Base-by-base conservation (phyloP, 2,797 vertebrate species). In the Melanotaenia boesemani region DNA sequence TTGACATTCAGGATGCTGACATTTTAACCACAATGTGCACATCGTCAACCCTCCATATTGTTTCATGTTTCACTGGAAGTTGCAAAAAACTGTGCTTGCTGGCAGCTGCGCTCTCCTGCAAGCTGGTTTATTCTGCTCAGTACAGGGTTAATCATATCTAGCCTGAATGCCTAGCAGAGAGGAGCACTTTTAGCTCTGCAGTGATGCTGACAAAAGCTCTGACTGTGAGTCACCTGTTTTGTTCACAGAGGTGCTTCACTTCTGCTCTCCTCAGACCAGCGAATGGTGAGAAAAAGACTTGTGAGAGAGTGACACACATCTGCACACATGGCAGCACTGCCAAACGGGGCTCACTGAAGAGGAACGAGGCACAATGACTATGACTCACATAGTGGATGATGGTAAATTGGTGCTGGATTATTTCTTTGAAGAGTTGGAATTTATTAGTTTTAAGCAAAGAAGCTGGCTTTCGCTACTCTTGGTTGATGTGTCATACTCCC, bases 161-260 rank as follows among this genome's bases (percentile, higher is more conserved):
- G 68, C 76, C 79, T 63, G 72, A 68, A 67, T 63, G 70, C 2
- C 39, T 70, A 41, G 62, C 67, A 48, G 26, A 57, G 70, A 85
- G 70, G 72, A 41, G 6, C 69, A 63, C 73, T 84, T 86, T 82
- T 73, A 82, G 76, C 77, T 70, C 79, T 54, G 34, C 58, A 12
- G 20, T 39, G 77, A 86, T 84, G 77, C 63, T 79, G 79, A 87
- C 74, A 61, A 72, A 77, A 28, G 80, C 76, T 65, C 70, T 87
- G 86, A 89, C 82, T 69, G 58, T 83, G 88, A 88, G 83, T 89
- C 88, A 91, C 80, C 85, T 82, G 81, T 63, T 86, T 39, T 77
- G 74, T 44, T 67, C 48, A 52, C 70, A n/a, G 68, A 70, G 72
- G 69, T 67, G 32, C 84, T 84, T 82, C 81, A 70, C 72, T 83